Percentiles rank a stretch among this genome's conserved stretches.
Evolutionary conservation across 2,888 invertebrate species (phyloP).

Genomic region (Matsumyia berberina): DNA sequence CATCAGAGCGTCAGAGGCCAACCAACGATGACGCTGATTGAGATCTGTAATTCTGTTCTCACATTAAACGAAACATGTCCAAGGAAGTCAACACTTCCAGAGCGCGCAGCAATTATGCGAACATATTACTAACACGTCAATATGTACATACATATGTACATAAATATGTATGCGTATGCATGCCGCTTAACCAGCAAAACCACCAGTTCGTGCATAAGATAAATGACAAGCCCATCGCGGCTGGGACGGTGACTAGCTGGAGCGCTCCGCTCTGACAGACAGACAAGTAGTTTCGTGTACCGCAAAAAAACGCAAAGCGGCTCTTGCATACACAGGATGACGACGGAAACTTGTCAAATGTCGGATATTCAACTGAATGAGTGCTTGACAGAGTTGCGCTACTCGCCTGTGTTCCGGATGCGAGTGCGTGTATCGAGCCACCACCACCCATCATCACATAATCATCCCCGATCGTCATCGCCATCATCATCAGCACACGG

Average conservation of each 20-base stretch:
- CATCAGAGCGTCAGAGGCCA: constrained; percentile 46
- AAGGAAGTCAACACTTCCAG: constrained; percentile 57
- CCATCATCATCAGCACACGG: constrained; percentile 43
- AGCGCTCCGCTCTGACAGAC: constrained; percentile 61
- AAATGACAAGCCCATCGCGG: constrained; percentile 63
- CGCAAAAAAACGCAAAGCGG: constrained; percentile 18
- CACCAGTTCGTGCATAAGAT: constrained; percentile 64
- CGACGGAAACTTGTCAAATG: constrained; percentile 68
- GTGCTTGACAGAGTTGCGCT: constrained; percentile 68
- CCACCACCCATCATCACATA: constrained; percentile 70
- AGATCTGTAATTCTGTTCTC: constrained; percentile 75
- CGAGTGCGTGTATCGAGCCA: constrained; percentile 68
- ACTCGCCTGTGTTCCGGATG: constrained; percentile 67
- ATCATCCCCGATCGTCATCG: constrained; percentile 67
- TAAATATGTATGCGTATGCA: no score
- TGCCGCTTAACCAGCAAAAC: constrained; percentile 34
- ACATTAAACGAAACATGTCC: constrained; percentile 74
- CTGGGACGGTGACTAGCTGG: constrained; percentile 35
- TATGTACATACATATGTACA: no score
- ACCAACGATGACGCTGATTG: constrained; percentile 71
- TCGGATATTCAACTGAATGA: constrained; percentile 71
- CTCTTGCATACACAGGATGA: constrained; percentile 50
- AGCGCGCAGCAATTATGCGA: constrained; percentile 54
- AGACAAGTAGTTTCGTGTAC: constrained; percentile 56
- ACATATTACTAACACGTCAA: constrained; percentile 72